A percentile compares a stretch with the other conserved stretches of the same genome.
phyloP scores from a whole-genome alignment of 1,140 invertebrate species.

The Formica selysi region DNA sequence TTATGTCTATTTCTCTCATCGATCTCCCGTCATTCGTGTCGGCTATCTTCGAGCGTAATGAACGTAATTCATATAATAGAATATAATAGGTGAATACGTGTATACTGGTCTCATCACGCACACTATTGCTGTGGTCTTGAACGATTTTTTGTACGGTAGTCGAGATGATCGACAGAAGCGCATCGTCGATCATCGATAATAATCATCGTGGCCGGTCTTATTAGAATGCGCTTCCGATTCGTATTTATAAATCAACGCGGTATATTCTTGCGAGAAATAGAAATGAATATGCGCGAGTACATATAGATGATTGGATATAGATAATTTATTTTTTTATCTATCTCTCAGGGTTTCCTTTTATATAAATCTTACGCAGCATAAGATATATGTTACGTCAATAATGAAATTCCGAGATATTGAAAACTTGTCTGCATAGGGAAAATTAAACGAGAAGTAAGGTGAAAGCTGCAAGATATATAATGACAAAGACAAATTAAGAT shows the following conservation, averaged over 20 bases:
- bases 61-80: slow-evolving; percentile 74
- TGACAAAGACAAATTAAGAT: neutral
- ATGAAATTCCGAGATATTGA: neutral
- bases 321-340: slow-evolving; percentile 13
- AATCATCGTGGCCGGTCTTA: slow-evolving; percentile 39
- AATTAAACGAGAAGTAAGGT: too few relatives aligned
- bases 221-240: slow-evolving; percentile 36
- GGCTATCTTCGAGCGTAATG: slow-evolving; percentile 68
- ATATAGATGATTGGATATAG: slow-evolving; percentile 28
- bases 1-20: slow-evolving; percentile 69
- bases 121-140: slow-evolving; percentile 61
- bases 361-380: too few relatives aligned
- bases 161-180: slow-evolving; percentile 41
- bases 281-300: neutral
- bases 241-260: slow-evolving; percentile 36
- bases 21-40: slow-evolving; percentile 60
- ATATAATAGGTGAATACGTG: slow-evolving; percentile 67
- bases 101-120: slow-evolving; percentile 59
- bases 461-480: neutral
- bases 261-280: slow-evolving; percentile 25
- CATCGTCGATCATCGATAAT: slow-evolving; percentile 41
- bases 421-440: too few relatives aligned
- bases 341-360: neutral
- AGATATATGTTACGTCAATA: neutral
- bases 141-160: slow-evolving; percentile 8